These are phyloP conservation scores for Oligia fasciuncula DNA, from an alignment of 2,888 invertebrate genomes.

Conservation along the genomic window DNA sequence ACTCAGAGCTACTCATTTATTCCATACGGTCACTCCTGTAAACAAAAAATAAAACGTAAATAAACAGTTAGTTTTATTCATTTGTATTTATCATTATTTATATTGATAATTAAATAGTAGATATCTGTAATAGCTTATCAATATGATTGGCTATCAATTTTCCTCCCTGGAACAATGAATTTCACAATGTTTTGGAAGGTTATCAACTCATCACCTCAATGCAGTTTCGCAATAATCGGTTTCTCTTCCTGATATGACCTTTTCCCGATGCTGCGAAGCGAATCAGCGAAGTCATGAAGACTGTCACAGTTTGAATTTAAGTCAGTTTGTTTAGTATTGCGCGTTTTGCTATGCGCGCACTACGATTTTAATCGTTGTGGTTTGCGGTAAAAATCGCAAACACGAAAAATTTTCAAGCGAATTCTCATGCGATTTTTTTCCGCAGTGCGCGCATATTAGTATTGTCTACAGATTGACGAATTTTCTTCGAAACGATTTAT, in stretches of 20 bases:
- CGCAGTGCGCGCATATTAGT: too few relatives aligned
- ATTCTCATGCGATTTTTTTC: too few relatives aligned
- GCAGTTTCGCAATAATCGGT: neutral
- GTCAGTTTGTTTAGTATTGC: too few relatives aligned
- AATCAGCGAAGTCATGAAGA: too few relatives aligned
- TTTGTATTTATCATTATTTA: constrained; percentile 13
- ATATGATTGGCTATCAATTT: constrained; percentile 8
- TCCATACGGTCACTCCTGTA: constrained; percentile 67
- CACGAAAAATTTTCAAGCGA: too few relatives aligned
- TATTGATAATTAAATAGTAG: neutral
- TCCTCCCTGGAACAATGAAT: neutral
- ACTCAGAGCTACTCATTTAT: constrained; percentile 60
- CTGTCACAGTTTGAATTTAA: neutral
- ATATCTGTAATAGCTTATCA: constrained; percentile 20
- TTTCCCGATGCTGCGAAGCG: neutral
- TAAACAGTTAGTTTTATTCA: constrained; percentile 18
- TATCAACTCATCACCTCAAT: neutral
- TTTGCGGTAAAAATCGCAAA: too few relatives aligned
- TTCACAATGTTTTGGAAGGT: constrained; percentile 18
- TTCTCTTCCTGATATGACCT: neutral
- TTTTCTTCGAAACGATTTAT: too few relatives aligned
- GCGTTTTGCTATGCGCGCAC: too few relatives aligned
- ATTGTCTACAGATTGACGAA: too few relatives aligned
- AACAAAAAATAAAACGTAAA: constrained; percentile 54
- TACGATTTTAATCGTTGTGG: too few relatives aligned